phyloP scores from a whole-genome alignment of 2,888 invertebrate species.

The Cerastoderma edule region DNA sequence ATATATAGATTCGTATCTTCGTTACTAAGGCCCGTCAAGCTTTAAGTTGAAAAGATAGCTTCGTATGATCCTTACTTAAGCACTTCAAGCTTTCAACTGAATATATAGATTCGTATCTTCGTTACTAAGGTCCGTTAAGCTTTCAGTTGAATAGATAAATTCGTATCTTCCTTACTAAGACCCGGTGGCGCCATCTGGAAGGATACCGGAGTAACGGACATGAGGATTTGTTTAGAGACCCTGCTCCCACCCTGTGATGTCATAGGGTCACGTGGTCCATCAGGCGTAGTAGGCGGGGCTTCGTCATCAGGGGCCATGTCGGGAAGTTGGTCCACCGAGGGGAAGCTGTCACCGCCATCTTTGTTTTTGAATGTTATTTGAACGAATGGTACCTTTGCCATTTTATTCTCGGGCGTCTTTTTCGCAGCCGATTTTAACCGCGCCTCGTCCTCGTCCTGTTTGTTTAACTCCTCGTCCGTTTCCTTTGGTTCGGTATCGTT shows the following conservation, averaged over 20 bases:
- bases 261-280: constrained; percentile 6
- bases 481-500: background rate
- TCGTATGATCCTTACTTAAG: too few relatives aligned
- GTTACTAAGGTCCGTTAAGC: too few relatives aligned
- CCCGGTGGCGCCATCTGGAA: constrained; percentile 70
- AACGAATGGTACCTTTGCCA: constrained; percentile 42
- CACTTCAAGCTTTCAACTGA: too few relatives aligned
- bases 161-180: constrained; percentile 53
- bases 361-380: constrained; percentile 53
- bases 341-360: background rate
- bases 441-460: background rate
- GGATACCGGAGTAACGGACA: constrained; percentile 58
- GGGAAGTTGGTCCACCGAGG: constrained; percentile 1
- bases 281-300: background rate
- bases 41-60: too few relatives aligned
- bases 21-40: too few relatives aligned
- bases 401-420: constrained; percentile 20
- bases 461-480: background rate
- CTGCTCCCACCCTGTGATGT: constrained; percentile 16
- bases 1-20: too few relatives aligned
- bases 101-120: too few relatives aligned
- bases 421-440: constrained; percentile 1
- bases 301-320: constrained; percentile 5
- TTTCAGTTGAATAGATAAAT: constrained; percentile 15
- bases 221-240: constrained; percentile 26